Percentiles rank a stretch among this genome's conserved stretches.
Evolutionary conservation across 1,140 invertebrate species (phyloP).

Genomic region (Panulirus ornatus): DNA sequence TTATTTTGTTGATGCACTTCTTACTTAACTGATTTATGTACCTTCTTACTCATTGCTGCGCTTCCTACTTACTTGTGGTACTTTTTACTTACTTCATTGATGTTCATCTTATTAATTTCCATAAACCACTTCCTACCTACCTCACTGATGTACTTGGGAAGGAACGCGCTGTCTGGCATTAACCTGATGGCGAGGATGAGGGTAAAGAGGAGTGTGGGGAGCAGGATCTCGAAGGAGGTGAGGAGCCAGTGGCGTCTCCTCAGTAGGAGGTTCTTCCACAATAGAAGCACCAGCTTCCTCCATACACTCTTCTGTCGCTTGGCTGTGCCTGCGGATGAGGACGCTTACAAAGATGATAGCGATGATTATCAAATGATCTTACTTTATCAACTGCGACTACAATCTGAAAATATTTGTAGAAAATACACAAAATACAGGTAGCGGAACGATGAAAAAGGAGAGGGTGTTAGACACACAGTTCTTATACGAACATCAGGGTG

Average conservation of each 20-base stretch:
- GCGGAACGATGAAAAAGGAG: no score
- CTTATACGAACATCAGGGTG: no score
- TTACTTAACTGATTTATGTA: no score
- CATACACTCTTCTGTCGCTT: neutral
- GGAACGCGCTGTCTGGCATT: slow-evolving; percentile 50
- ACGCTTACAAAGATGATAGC: no score
- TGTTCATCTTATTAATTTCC: neutral
- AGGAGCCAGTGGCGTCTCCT: slow-evolving; percentile 78
- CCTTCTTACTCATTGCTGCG: neutral
- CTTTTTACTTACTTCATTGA: neutral
- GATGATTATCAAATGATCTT: no score
- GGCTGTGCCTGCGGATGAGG: neutral
- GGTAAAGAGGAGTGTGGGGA: slow-evolving; percentile 76
- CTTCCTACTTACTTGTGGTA: neutral
- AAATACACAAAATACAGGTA: no score
- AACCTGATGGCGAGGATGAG: slow-evolving; percentile 61
- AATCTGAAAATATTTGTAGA: no score
- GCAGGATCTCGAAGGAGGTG: slow-evolving; percentile 78
- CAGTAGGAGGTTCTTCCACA: slow-evolving; percentile 79
- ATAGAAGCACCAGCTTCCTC: slow-evolving; percentile 75
- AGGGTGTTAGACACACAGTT: no score
- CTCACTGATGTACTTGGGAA: slow-evolving; percentile 29
- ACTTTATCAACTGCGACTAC: no score
- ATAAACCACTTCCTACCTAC: no score
- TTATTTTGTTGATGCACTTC: no score